Evolutionary conservation across 2,888 invertebrate genomes (phyloP).

Genomic region (Aphodius granarius): DNA sequence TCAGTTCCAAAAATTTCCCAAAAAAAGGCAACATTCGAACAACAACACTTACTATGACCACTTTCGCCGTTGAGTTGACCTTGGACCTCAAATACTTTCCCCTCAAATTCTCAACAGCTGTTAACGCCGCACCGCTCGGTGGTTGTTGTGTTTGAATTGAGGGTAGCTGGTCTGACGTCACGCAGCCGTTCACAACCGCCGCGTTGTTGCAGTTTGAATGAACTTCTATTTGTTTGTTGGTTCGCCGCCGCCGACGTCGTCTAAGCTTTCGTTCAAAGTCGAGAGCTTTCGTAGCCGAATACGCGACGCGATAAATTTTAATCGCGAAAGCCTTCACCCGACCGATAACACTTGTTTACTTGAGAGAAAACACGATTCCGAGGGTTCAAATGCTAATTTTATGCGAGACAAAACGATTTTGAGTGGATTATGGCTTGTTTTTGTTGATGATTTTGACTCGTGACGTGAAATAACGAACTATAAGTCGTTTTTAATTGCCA

Average conservation of each 20-base stretch:
- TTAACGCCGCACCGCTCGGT: too few species aligned
- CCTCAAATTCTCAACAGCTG: slow-evolving; percentile 3
- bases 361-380: not conserved
- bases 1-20: not conserved
- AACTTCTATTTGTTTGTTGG: not conserved
- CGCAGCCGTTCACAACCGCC: not conserved
- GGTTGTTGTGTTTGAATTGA: not conserved
- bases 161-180: slow-evolving; percentile 3
- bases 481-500: too few species aligned
- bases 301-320: slow-evolving; percentile 7
- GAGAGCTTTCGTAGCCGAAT: slow-evolving; percentile 9
- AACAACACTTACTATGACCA: not conserved
- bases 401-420: not conserved
- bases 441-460: too few species aligned
- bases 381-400: not conserved
- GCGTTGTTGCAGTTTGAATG: slow-evolving; percentile 8
- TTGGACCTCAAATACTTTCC: slow-evolving; percentile 9
- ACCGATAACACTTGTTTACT: not conserved
- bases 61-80: not conserved
- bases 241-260: not conserved
- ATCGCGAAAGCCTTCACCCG: not conserved
- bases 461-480: too few species aligned
- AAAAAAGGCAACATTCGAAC: not conserved
- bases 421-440: too few species aligned
- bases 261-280: slow-evolving; percentile 2